Conservation (phyloP, 2,888 invertebrate genomes). For the Eudemis profundana region DNA sequence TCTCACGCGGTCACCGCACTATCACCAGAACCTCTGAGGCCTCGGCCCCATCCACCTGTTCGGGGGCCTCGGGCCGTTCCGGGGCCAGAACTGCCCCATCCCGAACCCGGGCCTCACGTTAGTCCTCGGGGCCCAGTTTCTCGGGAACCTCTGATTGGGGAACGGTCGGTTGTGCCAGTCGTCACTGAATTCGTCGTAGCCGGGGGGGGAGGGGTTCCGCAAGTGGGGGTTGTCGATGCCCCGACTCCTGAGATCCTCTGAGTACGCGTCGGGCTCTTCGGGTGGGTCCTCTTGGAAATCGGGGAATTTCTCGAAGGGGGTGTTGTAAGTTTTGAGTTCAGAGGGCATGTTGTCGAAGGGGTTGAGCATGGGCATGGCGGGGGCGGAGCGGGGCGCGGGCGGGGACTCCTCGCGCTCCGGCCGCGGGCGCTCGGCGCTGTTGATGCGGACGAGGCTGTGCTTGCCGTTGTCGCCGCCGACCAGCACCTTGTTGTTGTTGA, state of each 20-base stretch:
- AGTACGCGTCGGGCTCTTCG: conserved; percentile 58
- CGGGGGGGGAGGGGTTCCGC: conserved; percentile 53
- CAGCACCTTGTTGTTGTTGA: conserved; percentile 79
- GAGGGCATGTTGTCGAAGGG: conserved; percentile 75
- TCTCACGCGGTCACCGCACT: conserved; percentile 47
- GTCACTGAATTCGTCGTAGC: conserved; percentile 58
- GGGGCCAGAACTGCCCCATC: conserved; percentile 62
- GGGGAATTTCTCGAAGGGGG: conserved; percentile 42
- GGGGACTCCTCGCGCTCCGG: conserved; percentile 47
- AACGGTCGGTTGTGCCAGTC: conserved; percentile 59
- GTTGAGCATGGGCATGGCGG: conserved; percentile 63
- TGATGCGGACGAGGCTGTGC: conserved; percentile 62
- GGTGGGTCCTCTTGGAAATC: conserved; percentile 50
- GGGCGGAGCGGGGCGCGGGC: conserved; percentile 59
- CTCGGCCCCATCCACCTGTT: conserved; percentile 73
- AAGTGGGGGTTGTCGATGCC: conserved; percentile 54
- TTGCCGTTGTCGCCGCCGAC: conserved; percentile 74
- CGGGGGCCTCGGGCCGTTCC: conserved; percentile 70
- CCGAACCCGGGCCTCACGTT: conserved; percentile 62
- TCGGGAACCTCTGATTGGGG: conserved; percentile 68
- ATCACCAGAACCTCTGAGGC: conserved; percentile 80
- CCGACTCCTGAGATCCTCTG: conserved; percentile 64
- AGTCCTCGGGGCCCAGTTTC: conserved; percentile 75
- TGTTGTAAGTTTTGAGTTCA: conserved; percentile 58
- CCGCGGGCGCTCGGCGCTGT: conserved; percentile 49